Conservation (phyloP, 1,140 invertebrate species). For the Thrips palmi region DNA sequence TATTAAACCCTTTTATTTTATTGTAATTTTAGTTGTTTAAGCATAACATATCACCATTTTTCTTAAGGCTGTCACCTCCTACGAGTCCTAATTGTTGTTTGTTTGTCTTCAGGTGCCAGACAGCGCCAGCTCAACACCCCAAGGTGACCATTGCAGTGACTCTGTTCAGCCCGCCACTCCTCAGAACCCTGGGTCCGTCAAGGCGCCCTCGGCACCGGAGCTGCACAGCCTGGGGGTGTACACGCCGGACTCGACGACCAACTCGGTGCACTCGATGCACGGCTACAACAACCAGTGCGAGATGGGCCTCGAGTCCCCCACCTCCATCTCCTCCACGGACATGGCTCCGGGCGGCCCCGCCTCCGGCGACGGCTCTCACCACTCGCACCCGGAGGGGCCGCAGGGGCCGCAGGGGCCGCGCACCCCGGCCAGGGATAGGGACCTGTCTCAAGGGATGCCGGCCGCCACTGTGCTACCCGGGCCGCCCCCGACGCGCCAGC, state of each 20-base stretch:
- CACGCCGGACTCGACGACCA: slow-evolving; percentile 65
- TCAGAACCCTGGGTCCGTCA: slow-evolving; percentile 24
- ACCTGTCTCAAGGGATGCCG: no score
- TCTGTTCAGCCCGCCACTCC: slow-evolving; percentile 16
- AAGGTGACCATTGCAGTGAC: slow-evolving; percentile 15
- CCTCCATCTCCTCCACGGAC: slow-evolving; percentile 63
- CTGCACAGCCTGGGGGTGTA: slow-evolving; percentile 63
- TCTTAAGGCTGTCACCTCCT: no score
- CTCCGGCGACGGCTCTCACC: slow-evolving; percentile 19
- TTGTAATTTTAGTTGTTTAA: no score
- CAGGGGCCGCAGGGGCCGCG: no score
- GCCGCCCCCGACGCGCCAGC: no score
- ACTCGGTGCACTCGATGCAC: slow-evolving; percentile 64
- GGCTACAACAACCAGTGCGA: slow-evolving; percentile 57
- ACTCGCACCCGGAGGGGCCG: no score
- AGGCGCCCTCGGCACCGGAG: slow-evolving; percentile 35
- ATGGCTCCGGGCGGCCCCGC: slow-evolving; percentile 46
- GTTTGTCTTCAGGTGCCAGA: no score
- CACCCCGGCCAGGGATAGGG: no score
- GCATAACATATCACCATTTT: no score
- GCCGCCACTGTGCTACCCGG: no score
- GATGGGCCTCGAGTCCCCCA: slow-evolving; percentile 66
- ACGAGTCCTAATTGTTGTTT: no score
- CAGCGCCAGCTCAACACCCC: slow-evolving; percentile 15
- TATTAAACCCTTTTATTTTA: no score